These are phyloP conservation scores for Cladopsammia gracilis DNA, from an alignment of 64 coral and sea anemone genomes.

Conservation along the genomic window DNA sequence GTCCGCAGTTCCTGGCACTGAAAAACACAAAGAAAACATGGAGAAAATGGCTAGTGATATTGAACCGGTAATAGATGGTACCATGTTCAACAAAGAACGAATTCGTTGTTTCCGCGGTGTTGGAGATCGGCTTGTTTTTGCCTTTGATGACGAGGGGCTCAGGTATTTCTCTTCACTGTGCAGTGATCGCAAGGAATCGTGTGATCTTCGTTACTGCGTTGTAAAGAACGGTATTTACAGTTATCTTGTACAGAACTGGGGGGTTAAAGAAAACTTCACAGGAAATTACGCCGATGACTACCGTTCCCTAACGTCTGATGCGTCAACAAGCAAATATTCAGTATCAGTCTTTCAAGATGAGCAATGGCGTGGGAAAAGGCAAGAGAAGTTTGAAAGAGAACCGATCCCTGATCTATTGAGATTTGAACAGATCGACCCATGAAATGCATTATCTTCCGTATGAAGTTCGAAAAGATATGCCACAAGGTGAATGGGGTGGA, in stretches of 20 bases:
- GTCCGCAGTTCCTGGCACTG: conserved; percentile 30
- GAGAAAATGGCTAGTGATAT: conserved; percentile 73
- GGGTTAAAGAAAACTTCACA: conserved; percentile 46
- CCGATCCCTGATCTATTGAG: conserved; percentile 71
- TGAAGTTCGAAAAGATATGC: conserved; percentile 45
- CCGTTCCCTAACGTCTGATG: conserved; percentile 29
- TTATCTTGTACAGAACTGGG: conserved; percentile 53
- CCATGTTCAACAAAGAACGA: conserved; percentile 49
- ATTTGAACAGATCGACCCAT: conserved; percentile 32
- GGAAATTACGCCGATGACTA: conserved; percentile 69
- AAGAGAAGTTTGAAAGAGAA: conserved; percentile 29
- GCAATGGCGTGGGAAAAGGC: neutral
- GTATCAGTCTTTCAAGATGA: conserved; percentile 60
- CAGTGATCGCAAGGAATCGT: conserved; percentile 65
- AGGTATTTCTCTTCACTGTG: conserved; percentile 62
- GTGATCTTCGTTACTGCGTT: conserved; percentile 36
- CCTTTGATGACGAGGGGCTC: conserved; percentile 71
- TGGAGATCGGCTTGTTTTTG: conserved; percentile 48
- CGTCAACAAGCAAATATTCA: conserved; percentile 65
- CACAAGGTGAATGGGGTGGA: conserved; percentile 42
- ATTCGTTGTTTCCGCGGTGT: conserved; percentile 57
- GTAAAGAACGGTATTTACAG: conserved; percentile 45
- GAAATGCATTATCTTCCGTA: conserved; percentile 70
- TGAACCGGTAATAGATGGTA: conserved; percentile 21
- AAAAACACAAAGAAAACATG: conserved; percentile 70